These are phyloP conservation scores for Dreissena polymorpha DNA, from an alignment of 1,140 invertebrate species.

Conservation along the genomic window DNA sequence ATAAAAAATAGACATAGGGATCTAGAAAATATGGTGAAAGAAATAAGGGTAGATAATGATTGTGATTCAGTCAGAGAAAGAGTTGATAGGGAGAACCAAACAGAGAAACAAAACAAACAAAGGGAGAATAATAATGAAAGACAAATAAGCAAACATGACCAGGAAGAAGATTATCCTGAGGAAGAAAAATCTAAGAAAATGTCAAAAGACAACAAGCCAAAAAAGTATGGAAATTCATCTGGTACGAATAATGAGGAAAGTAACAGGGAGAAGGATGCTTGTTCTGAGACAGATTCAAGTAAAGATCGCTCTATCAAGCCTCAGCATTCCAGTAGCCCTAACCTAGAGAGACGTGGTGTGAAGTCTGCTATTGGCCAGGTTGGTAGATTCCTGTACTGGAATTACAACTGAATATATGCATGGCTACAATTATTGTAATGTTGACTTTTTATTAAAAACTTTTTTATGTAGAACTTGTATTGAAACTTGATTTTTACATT, in stretches of 20 bases:
- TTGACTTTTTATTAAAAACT: no score
- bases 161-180: no score
- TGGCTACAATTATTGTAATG: no score
- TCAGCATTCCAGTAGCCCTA: constrained; percentile 55
- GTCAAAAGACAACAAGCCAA: no score
- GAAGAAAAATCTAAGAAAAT: not conserved
- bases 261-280: no score
- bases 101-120: not conserved
- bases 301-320: constrained; percentile 11
- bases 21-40: constrained; percentile 37
- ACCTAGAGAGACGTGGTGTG: constrained; percentile 32
- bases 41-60: constrained; percentile 1
- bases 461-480: no score
- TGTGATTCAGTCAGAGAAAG: constrained; percentile 10
- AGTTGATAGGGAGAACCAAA: not conserved
- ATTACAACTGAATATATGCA: no score
- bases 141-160: not conserved
- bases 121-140: not conserved
- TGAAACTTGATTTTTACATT: no score
- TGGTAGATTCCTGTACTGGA: not conserved
- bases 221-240: no score
- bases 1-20: constrained; percentile 15
- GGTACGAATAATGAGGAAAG: no score
- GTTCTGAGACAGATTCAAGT: no score
- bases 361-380: constrained; percentile 62